Evolutionary conservation across 2,888 invertebrate species (phyloP), one percentile per base, ranked within the genome.

Genomic region (Mycalesis mineus): DNA sequence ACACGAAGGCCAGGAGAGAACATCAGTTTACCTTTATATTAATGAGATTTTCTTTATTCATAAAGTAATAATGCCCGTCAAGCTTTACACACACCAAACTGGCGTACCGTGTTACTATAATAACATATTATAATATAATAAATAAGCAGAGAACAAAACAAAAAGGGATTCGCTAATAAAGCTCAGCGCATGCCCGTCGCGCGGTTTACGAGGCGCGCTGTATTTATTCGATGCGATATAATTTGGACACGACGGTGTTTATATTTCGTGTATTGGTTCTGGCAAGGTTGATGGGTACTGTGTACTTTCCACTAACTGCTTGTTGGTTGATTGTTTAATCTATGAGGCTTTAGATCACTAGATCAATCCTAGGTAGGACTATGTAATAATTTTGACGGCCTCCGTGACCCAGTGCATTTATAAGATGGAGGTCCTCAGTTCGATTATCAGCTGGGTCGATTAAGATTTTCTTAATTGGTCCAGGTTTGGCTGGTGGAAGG

Each of bases 211-310:
- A 48, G 36, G 9, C 48, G 48, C 29, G 51, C 40, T 31, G 40
- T 51, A 41, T 51, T 51, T 51, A 51, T 51, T 31, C 31, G 41
- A 14, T 31, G 41, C 51, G 51, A 51, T 51, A 41, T 41, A 41
- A 51, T 51, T 41, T 41, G 51, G 51, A 51, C 51, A 51, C 51
- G 51, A 13, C 29, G 11, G 45, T 47, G 45, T 47, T 47, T 47
- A 47, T 47, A 47, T 14, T 47, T 31, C 31, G 45, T 51, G 51
- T 51, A 51, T 51, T 51, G 51, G 41, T 51, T 51, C 41, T 51
- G 29, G 28, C 40, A 51, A 40, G 31, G 11, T 7, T 7, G 15
- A 11, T 28, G 9, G 11, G 41, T 51, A 51, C 51, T 51, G 51
- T 15, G 11, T 8, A 22, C 22, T n/a, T n/a, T n/a, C n/a, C n/a